Evolutionary conservation across 2,113 vertebrate genomes (phyloP), one percentile per base, ranked within the genome.

Genomic region (Passer domesticus): DNA sequence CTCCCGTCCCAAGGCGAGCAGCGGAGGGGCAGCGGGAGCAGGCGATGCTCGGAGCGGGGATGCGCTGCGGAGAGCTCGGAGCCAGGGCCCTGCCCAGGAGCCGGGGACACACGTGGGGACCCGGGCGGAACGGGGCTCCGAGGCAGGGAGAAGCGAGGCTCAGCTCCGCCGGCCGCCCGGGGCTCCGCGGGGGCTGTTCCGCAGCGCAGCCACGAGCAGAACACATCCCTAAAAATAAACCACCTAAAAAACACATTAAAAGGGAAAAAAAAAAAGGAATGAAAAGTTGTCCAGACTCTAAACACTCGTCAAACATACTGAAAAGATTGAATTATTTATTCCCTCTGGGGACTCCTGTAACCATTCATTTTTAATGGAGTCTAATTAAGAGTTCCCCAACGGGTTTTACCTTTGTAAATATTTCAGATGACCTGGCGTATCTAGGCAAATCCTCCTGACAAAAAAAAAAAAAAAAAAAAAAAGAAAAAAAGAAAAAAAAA

Each of bases 301-400:
- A 69, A 9, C 37, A 17, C 35, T 87, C 47, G 12, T 27, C 52
- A 39, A 95, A 70, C 64, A 49, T 33, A 20, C 14, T 10, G 47
- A 58, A 79, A 72, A 69, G 33, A 35, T 2, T 84, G n/a, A 83
- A 92, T 92, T 89, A 90, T 95, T 95, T 89, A 94, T 95, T 96
- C 74, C 35, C 87, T 79, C 66, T 52, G 53, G 89, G 81, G 75
- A 90, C 46, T 91, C 81, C 81, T 43, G 63, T 87, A 87, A 83
- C 91, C 87, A 89, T 91, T 85, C 31, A 91, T 95, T 90, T 95
- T 96, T 95, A 94, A 97, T 89, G 46, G 47, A 33, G 25, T 33
- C 66, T 82, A 94, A 89, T 89, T 76, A 89, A 94, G 87, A 85
- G 74, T 80, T 90, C 73, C 72, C 89, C 89, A 67, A 50, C 15